Percentiles rank a stretch among this genome's conserved stretches.
These are phyloP conservation scores for Phylloscopus trochilus DNA, from an alignment of 2,113 vertebrate genomes.

Conservation along the genomic window DNA sequence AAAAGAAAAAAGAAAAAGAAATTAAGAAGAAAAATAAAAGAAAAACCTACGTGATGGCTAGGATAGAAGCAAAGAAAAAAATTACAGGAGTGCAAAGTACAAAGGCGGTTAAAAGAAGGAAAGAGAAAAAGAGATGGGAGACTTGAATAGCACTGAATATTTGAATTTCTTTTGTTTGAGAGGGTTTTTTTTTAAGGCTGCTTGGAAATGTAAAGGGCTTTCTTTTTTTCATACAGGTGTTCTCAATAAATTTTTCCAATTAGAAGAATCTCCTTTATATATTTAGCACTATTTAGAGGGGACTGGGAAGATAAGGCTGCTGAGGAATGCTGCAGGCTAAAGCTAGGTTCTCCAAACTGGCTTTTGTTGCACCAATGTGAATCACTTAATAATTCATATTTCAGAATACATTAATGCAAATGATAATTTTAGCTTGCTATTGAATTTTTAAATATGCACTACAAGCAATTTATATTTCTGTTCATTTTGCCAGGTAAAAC, in stretches of 20 bases:
- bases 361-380: slow-evolving; percentile 63
- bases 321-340: slow-evolving; percentile 54
- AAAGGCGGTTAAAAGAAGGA: slow-evolving; percentile 25
- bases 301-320: slow-evolving; percentile 38
- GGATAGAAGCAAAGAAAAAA: slow-evolving; percentile 20
- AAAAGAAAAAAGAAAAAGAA: background rate
- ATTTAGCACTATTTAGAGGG: slow-evolving; percentile 57
- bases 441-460: slow-evolving; percentile 69
- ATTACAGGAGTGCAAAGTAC: background rate
- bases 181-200: background rate
- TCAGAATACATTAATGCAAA: slow-evolving; percentile 73
- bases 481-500: slow-evolving; percentile 66
- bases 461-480: slow-evolving; percentile 67
- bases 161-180: slow-evolving; percentile 53
- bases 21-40: background rate
- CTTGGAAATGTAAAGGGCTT: background rate
- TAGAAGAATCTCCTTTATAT: slow-evolving; percentile 39
- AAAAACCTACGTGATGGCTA: background rate
- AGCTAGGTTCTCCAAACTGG: slow-evolving; percentile 51
- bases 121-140: background rate
- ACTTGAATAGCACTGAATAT: slow-evolving; percentile 14
- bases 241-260: slow-evolving; percentile 52
- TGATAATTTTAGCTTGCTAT: slow-evolving; percentile 66
- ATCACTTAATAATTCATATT: slow-evolving; percentile 73
- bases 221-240: slow-evolving; percentile 4